These are phyloP conservation scores for Brachyptera risi DNA, from an alignment of 2,888 invertebrate genomes.

Conservation along the genomic window DNA sequence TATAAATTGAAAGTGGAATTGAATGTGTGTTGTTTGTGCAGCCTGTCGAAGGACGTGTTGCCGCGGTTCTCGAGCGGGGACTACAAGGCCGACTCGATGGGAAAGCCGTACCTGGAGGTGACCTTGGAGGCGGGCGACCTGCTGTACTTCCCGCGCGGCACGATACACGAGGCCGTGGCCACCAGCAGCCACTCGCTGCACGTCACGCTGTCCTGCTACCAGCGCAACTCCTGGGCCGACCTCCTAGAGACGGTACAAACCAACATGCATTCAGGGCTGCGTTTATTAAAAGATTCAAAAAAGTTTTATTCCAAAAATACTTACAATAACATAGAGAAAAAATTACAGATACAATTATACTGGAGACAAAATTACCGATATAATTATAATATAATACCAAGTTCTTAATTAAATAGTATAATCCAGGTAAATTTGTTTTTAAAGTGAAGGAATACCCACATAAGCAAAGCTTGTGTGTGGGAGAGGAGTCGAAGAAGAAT, in stretches of 20 bases:
- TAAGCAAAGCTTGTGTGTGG: too few relatives aligned
- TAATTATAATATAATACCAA: too few relatives aligned
- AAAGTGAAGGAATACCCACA: too few relatives aligned
- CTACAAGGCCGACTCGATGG: constrained; percentile 68
- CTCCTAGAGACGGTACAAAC: constrained; percentile 68
- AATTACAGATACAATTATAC: too few relatives aligned
- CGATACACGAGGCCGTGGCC: constrained; percentile 80
- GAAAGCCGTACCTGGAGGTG: constrained; percentile 73
- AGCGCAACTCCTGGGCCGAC: constrained; percentile 87
- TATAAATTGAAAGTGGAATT: too few relatives aligned
- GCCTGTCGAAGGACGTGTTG: constrained; percentile 57
- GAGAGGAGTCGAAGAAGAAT: too few relatives aligned
- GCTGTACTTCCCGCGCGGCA: constrained; percentile 89
- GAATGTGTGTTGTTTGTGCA: neutral
- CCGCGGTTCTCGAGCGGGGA: constrained; percentile 81
- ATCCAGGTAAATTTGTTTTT: too few relatives aligned
- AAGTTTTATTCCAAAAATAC: too few relatives aligned
- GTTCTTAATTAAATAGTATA: too few relatives aligned
- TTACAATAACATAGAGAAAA: too few relatives aligned
- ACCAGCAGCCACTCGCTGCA: constrained; percentile 85
- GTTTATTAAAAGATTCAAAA: too few relatives aligned
- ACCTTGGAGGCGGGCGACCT: constrained; percentile 82
- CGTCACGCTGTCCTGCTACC: constrained; percentile 89
- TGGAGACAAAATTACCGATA: too few relatives aligned
- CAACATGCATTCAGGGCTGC: neutral